A percentile compares a stretch with the other conserved stretches of the same genome.
These are phyloP conservation scores for Podargus strigoides DNA, from an alignment of 2,797 vertebrate genomes.

Conservation along the genomic window DNA sequence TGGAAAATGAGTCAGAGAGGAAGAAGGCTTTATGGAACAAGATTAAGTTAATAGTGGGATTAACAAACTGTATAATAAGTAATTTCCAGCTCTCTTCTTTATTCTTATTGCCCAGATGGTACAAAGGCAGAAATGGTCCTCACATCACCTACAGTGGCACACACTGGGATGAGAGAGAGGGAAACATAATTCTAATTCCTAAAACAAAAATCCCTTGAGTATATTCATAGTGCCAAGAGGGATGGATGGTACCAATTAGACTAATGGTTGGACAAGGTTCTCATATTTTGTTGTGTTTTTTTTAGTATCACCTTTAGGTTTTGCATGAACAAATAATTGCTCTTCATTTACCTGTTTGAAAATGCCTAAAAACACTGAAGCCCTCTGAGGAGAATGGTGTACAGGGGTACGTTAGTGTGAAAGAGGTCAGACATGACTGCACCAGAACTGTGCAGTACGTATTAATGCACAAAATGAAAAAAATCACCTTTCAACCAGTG, in stretches of 20 bases:
- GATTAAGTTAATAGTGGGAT: not conserved
- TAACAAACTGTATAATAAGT: not conserved
- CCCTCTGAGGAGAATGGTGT: not conserved
- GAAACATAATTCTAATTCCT: not conserved
- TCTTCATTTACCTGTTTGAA: not conserved
- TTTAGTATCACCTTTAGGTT: not conserved
- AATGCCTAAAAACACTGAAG: not conserved
- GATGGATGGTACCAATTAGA: not conserved
- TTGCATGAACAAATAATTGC: not conserved
- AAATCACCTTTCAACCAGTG: not conserved
- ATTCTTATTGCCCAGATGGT: not conserved
- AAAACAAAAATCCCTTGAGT: not conserved
- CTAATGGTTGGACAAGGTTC: not conserved
- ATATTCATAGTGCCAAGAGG: not conserved
- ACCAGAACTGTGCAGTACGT: too few species aligned
- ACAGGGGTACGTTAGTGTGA: not conserved
- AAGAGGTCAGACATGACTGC: not conserved
- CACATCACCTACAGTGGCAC: not conserved
- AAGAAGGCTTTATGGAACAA: not conserved
- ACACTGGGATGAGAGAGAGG: not conserved
- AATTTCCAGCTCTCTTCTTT: not conserved
- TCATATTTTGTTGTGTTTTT: not conserved
- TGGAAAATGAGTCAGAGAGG: not conserved
- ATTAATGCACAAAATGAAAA: not conserved
- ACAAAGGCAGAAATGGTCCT: not conserved